A percentile compares a stretch with the other conserved stretches of the same genome.
Evolutionary conservation across 2,888 invertebrate genomes (phyloP).

Genomic region (Creontiades dilutus): DNA sequence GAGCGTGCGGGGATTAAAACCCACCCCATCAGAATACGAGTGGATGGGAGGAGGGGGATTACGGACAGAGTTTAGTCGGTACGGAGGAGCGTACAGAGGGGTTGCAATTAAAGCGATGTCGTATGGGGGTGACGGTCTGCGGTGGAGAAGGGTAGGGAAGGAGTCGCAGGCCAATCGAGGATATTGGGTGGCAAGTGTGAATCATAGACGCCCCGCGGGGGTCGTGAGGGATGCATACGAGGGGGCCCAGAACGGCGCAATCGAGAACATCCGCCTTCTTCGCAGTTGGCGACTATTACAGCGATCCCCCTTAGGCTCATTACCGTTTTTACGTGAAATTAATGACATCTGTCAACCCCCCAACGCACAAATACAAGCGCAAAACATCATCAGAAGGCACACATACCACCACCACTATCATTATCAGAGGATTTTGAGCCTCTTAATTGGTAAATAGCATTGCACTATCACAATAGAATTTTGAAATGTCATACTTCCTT

Average conservation of each 20-base stretch:
- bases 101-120: slow-evolving; percentile 64
- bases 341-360: background rate
- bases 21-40: background rate
- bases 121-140: too few species aligned
- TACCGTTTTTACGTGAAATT: slow-evolving; percentile 54
- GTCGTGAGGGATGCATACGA: background rate
- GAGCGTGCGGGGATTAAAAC: slow-evolving; percentile 46
- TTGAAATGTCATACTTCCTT: too few species aligned
- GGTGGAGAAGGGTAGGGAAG: background rate
- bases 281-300: slow-evolving; percentile 66
- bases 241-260: background rate
- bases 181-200: slow-evolving; percentile 70
- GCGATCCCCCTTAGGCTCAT: background rate
- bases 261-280: slow-evolving; percentile 45
- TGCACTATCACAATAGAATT: too few species aligned
- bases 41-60: background rate
- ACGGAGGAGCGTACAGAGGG: slow-evolving; percentile 3
- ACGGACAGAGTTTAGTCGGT: background rate
- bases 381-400: too few species aligned
- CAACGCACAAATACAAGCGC: too few species aligned
- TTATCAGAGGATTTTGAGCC: too few species aligned
- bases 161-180: slow-evolving; percentile 53
- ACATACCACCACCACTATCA: too few species aligned
- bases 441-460: too few species aligned
- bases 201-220: slow-evolving; percentile 55